Base-by-base conservation (phyloP, 1,140 invertebrate species). In the Heliconius melpomene region DNA sequence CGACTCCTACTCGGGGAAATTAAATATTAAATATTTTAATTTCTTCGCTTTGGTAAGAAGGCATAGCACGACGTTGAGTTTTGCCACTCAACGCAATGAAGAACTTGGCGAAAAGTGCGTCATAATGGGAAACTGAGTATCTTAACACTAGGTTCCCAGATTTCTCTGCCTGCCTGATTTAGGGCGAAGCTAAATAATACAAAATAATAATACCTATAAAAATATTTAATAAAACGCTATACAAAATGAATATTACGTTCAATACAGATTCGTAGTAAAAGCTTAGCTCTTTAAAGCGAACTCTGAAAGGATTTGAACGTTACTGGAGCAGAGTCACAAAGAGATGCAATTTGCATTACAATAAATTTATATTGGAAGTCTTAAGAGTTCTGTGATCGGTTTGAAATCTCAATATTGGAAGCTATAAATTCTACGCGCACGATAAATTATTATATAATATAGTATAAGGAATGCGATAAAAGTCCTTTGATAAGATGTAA, bases 261-360 rank as follows among this genome's bases (percentile, higher is more conserved):
- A 77, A 73, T 77, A 78, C 26, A 57, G 46, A 74, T 80, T 77
- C 75, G 50, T 77, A 76, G 79, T 78, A 81, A 81, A 81, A 71
- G 72, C 71, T 73, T 79, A 78, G 75, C 38, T 77, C 82, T 80
- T 84, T 86, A 88, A 87, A 89, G 84, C 83, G 78, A 82, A 82
- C 74, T 75, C 84, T 91, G 87, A 91, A 91, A 90, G 87, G 87
- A 88, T 89, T 90, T 83, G 82, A 88, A 84, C 83, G 81, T 87
- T 87, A 89, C 85, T 84, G 83, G 82, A 89, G 83, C 85, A 84
- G 82, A 87, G 79, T 79, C 81, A 87, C 88, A 89, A 89, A 90
- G 89, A 87, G 87, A 91, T 90, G 90, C 91, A 92, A 93, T 93
- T 93, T 93, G 89, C 90, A 92, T 93, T 89, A 92, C 89, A 93